Evolutionary conservation across 2,888 invertebrate genomes (phyloP), one percentile per base, ranked within the genome.

Genomic region (Scotopteryx bipunctaria): DNA sequence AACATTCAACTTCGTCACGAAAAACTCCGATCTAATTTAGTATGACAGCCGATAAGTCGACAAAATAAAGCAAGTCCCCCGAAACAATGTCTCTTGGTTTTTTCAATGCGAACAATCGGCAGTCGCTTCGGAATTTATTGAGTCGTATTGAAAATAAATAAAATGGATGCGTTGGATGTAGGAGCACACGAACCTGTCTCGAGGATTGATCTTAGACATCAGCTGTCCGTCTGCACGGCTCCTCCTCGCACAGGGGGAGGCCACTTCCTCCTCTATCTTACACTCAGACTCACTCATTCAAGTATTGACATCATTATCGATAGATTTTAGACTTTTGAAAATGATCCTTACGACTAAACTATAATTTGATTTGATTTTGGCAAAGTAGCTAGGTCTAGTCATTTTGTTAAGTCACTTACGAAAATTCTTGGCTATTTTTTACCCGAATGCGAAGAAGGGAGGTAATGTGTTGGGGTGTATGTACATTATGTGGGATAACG

Each of bases 201-300:
- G 62, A 61, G 80, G 84, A 86, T 83, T 85, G 88, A 89, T 87
- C 86, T 78, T 57, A 71, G 79, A 74, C 87, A 78, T 87, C 86
- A 86, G 81, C 85, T 86, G 88, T 85, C 86, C 70, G 81, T 79
- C 80, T 71, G 72, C 62, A 56, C 60, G 73, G 67, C 73, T 63
- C 57, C 54, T 17, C n/a, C 35, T 37, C 8, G 14, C 73, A 79
- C 78, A 76, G 77, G 69, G 19, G 67, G 46, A 44, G 41, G 11
- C 32, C 1, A 5, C 8, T 27, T 14, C 27, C 11, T 11, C 1
- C n/a, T n/a, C n/a, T n/a, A n/a, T n/a, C n/a, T n/a, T n/a, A n/a
- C n/a, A n/a, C n/a, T n/a, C n/a, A n/a, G n/a, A n/a, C n/a, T n/a
- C n/a, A n/a, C n/a, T n/a, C n/a, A n/a, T n/a, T n/a, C n/a, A n/a